Evolutionary conservation across 2,888 invertebrate genomes (phyloP).

Genomic region (Terebella lapidaria): DNA sequence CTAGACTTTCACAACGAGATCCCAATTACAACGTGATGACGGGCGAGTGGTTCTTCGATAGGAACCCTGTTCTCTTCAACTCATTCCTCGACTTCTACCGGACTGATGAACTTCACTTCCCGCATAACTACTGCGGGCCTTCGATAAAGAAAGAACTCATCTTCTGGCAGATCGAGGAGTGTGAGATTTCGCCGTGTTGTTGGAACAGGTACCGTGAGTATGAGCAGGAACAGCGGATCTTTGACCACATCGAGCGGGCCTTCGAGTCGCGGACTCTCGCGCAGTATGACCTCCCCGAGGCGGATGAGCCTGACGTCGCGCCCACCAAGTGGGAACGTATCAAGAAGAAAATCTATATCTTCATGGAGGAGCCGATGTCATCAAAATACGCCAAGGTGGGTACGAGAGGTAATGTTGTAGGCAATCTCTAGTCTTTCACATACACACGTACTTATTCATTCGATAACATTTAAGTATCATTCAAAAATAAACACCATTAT

Average conservation of each 20-base stretch:
- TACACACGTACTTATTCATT: too few species aligned
- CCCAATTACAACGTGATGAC: slow-evolving; percentile 20
- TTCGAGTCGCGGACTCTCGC: slow-evolving; percentile 10
- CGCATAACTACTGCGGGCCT: slow-evolving; percentile 32
- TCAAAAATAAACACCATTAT: too few species aligned
- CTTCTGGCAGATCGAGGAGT: slow-evolving; percentile 33
- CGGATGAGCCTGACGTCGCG: slow-evolving; percentile 4
- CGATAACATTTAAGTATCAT: too few species aligned
- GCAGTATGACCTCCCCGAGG: neutral
- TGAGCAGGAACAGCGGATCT: slow-evolving; percentile 25
- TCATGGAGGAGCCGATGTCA: slow-evolving; percentile 26
- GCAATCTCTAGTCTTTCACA: too few species aligned
- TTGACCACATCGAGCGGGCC: slow-evolving; percentile 18
- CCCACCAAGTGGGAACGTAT: slow-evolving; percentile 14
- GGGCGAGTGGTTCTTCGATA: slow-evolving; percentile 31
- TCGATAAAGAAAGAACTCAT: slow-evolving; percentile 32
- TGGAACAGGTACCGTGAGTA: slow-evolving; percentile 25
- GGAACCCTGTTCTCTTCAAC: slow-evolving; percentile 31
- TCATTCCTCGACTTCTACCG: slow-evolving; percentile 32
- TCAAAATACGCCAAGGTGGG: slow-evolving; percentile 22
- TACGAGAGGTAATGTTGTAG: neutral
- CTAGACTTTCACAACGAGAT: slow-evolving; percentile 12
- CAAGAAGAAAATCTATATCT: slow-evolving; percentile 17
- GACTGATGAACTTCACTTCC: slow-evolving; percentile 31
- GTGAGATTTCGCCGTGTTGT: slow-evolving; percentile 33